These are phyloP conservation scores for Protophormia terraenovae DNA, from an alignment of 2,888 invertebrate species.

Conservation along the genomic window DNA sequence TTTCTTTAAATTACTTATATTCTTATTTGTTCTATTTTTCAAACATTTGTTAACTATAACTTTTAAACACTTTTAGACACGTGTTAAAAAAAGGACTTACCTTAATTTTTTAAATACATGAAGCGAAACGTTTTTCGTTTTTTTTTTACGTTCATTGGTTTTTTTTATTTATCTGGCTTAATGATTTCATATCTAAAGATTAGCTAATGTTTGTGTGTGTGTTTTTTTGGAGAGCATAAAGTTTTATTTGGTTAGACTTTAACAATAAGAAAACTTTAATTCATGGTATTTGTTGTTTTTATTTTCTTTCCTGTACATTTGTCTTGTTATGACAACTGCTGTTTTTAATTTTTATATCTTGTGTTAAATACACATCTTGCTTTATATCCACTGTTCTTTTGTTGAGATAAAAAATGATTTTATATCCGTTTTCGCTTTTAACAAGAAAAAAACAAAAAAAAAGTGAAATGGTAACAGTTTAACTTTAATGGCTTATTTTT, in stretches of 20 bases:
- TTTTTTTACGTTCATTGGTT: neutral
- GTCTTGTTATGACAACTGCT: constrained; percentile 30
- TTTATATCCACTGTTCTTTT: neutral
- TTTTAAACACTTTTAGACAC: too few species aligned
- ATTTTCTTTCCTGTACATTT: constrained; percentile 17
- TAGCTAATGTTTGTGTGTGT: neutral
- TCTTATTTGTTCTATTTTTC: too few species aligned
- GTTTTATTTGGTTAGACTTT: neutral
- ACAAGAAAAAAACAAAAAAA: neutral
- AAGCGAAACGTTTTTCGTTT: neutral
- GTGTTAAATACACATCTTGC: neutral
- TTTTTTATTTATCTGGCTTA: neutral
- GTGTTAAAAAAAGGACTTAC: neutral
- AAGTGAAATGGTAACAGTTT: neutral
- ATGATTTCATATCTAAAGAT: neutral
- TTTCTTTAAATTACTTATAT: too few species aligned
- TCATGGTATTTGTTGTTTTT: neutral
- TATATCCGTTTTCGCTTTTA: constrained; percentile 7
- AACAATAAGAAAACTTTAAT: neutral
- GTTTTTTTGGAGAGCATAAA: neutral
- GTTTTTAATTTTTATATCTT: neutral
- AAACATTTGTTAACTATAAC: too few species aligned
- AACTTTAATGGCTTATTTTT: neutral
- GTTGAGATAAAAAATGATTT: constrained; percentile 13
- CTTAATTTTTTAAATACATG: neutral